Conservation (phyloP, 2,888 invertebrate genomes). For the Cyaniris semiargus region DNA sequence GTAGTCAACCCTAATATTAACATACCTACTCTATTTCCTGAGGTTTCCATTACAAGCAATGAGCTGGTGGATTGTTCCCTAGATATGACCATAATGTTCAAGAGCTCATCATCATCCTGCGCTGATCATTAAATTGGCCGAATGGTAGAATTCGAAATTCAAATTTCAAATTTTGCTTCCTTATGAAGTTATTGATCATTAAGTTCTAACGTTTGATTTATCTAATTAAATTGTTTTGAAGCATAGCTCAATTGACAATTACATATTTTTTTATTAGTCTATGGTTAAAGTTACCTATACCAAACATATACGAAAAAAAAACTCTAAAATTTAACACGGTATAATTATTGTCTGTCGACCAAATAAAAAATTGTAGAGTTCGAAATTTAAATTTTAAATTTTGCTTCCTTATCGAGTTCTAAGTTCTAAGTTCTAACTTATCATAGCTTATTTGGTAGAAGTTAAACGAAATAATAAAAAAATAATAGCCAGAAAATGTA, state of each 20-base stretch:
- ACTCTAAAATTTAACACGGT: not conserved
- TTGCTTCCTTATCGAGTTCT: not conserved
- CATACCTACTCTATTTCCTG: conserved; percentile 27
- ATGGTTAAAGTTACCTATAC: too few species aligned
- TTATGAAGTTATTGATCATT: not conserved
- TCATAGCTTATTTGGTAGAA: not conserved
- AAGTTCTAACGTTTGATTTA: too few species aligned
- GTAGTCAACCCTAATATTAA: conserved; percentile 24
- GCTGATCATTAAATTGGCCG: not conserved
- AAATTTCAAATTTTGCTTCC: not conserved
- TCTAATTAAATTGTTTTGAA: too few species aligned
- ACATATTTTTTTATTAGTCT: too few species aligned
- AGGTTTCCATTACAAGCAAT: conserved; percentile 28
- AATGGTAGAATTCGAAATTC: conserved; percentile 3
- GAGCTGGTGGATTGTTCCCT: conserved; percentile 24
- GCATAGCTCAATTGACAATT: too few species aligned
- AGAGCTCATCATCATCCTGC: conserved; percentile 4
- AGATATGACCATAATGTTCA: conserved; percentile 13
- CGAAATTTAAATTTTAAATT: not conserved
- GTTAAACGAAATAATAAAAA: not conserved
- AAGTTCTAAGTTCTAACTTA: not conserved
- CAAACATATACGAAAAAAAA: not conserved
- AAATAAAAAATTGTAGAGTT: not conserved
- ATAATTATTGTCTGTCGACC: too few species aligned
- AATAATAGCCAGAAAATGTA: not conserved